phyloP scores from a whole-genome alignment of 1,140 invertebrate species.

The Philopotamus ludificatus region DNA sequence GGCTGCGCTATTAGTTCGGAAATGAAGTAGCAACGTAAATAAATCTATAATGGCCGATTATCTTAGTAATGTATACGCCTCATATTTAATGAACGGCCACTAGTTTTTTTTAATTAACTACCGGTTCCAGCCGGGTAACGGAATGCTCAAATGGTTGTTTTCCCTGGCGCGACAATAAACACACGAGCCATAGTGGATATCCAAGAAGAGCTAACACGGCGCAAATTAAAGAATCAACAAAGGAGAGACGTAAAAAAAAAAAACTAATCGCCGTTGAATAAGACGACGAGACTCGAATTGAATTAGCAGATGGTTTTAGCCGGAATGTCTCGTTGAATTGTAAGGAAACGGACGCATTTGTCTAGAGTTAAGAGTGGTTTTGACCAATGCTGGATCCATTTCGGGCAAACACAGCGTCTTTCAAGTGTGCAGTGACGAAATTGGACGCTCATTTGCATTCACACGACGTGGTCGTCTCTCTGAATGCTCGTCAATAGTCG shows the following conservation, averaged over 20 bases:
- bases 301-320: not conserved
- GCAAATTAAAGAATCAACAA: too few relatives aligned
- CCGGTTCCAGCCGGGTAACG: constrained; percentile 4
- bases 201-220: not conserved
- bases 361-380: not conserved
- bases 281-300: not conserved
- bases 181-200: not conserved
- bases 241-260: too few relatives aligned
- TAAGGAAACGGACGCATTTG: too few relatives aligned
- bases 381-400: not conserved
- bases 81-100: constrained; percentile 8
- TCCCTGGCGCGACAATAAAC: not conserved
- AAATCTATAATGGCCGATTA: constrained; percentile 35
- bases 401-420: not conserved
- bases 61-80: constrained; percentile 32
- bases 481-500: not conserved
- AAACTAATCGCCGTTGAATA: too few relatives aligned
- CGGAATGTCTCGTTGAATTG: not conserved
- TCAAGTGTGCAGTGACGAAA: not conserved
- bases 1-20: constrained; percentile 20
- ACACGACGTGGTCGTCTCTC: not conserved
- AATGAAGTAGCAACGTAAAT: constrained; percentile 34
- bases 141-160: not conserved
- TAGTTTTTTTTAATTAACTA: constrained; percentile 13
- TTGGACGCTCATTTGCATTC: constrained; percentile 7